Conservation (phyloP, 64 coral and sea anemone genomes). For the Pachyseris speciosa region DNA sequence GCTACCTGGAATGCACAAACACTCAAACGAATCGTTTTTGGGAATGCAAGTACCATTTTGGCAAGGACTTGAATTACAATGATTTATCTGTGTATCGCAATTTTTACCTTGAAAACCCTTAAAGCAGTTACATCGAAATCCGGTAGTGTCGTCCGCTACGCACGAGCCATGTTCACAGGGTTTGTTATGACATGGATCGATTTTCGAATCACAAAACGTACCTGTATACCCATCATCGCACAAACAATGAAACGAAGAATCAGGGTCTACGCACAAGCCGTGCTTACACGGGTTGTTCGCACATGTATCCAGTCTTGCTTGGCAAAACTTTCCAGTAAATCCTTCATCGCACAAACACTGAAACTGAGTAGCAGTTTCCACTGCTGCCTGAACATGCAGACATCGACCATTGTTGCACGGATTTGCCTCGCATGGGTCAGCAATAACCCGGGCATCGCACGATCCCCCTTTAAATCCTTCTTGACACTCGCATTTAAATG, state of each 20-base stretch:
- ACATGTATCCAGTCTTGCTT: slow-evolving; percentile 38
- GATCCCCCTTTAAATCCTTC: slow-evolving; percentile 29
- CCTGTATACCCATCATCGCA: slow-evolving; percentile 64
- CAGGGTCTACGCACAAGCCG: slow-evolving; percentile 45
- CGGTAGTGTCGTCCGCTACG: neutral
- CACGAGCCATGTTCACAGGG: slow-evolving; percentile 72
- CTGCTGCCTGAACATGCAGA: neutral
- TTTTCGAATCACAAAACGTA: slow-evolving; percentile 45
- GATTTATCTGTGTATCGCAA: slow-evolving; percentile 52
- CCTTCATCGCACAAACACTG: slow-evolving; percentile 51
- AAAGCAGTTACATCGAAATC: slow-evolving; percentile 63
- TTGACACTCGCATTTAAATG: slow-evolving; percentile 69
- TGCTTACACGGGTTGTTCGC: slow-evolving; percentile 55
- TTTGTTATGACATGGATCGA: slow-evolving; percentile 36
- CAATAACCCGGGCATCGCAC: slow-evolving; percentile 34
- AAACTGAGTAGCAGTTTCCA: slow-evolving; percentile 10
- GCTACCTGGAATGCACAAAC: slow-evolving; percentile 56
- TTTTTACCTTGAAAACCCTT: slow-evolving; percentile 52
- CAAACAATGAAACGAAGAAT: slow-evolving; percentile 17
- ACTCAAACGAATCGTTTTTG: slow-evolving; percentile 51
- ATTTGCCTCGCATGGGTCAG: slow-evolving; percentile 50
- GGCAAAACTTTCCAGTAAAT: slow-evolving; percentile 39
- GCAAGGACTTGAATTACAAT: slow-evolving; percentile 47
- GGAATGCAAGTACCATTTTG: slow-evolving; percentile 48
- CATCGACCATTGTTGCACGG: slow-evolving; percentile 84